Base-by-base conservation (phyloP, 2,113 vertebrate genomes). In the Anarrhichthys ocellatus region DNA sequence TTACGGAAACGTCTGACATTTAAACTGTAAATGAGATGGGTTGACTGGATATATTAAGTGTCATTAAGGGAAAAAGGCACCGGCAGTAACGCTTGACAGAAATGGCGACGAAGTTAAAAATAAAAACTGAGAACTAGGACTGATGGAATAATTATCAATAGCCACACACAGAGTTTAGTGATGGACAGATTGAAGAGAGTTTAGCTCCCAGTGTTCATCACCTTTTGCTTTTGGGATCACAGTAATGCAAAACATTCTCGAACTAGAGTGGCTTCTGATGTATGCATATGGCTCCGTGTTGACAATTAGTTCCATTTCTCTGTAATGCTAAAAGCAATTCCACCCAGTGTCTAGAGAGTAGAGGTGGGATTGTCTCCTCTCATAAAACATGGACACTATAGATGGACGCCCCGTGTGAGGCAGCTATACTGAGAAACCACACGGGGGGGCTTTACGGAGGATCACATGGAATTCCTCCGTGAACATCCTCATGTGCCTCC, bases 221-320 rank as follows among this genome's bases (percentile, higher is more conserved):
- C 62, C 64, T 56, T 64, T 76, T 77, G 76, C 87, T 83, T 83
- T 54, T 71, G 80, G 80, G 91, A 92, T 87, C 82, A 87, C 65
- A 29, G 67, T 59, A 71, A 85, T 81, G 82, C 85, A 87, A 48
- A 83, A 88, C 85, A 85, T 66, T 79, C 46, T 84, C 93, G 93
- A 94, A 93, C 94, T 91, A 94, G 94, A 95, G 92, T 38, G 68
- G 56, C 22, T 63, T 91, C 80, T 65, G 86, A 70, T 87, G 76
- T 71, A 81, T 82, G 54, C 83, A 92, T 77, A 82, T 82, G 83
- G 72, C 78, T 87, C 44, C 11, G 74, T 17, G 88, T 58, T 92
- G 92, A 94, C 89, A 92, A 87, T 76, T 76, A 76, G 62, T 56
- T 69, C 64, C 54, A 82, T 85, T 88, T 89, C 29, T 13, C 34